Percentiles rank a stretch among this genome's conserved stretches.
Conservation (phyloP, 1,140 invertebrate species). For the Grapholita molesta region DNA sequence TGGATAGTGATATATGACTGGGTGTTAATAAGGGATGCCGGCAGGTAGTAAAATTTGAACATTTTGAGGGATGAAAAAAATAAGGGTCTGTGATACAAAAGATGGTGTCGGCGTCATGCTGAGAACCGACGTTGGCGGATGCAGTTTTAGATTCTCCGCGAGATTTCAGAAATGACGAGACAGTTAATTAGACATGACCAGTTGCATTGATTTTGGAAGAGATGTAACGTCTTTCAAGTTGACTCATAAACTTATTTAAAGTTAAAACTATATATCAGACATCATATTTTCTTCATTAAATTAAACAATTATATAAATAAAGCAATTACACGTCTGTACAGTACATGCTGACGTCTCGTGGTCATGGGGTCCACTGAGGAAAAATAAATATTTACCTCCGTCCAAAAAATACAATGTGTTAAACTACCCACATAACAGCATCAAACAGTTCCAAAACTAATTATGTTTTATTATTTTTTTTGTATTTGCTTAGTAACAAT, state of each 20-base stretch:
- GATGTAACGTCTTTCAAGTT: neutral
- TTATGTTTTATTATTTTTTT: too few species aligned
- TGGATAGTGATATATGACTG: conserved; percentile 19
- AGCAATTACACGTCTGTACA: too few species aligned
- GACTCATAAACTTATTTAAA: neutral
- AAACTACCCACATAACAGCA: too few species aligned
- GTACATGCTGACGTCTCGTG: too few species aligned
- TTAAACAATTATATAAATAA: neutral
- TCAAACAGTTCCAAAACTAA: too few species aligned
- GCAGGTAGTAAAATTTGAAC: conserved; percentile 77
- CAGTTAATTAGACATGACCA: conserved; percentile 71
- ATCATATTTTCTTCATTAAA: neutral
- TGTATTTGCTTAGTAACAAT: too few species aligned
- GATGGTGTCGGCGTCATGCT: conserved; percentile 69
- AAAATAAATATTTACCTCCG: too few species aligned
- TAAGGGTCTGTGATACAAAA: conserved; percentile 72
- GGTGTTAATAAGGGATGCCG: conserved; percentile 30
- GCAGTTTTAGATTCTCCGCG: conserved; percentile 65
- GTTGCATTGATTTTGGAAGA: conserved; percentile 36
- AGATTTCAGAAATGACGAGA: conserved; percentile 61
- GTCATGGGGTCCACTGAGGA: too few species aligned
- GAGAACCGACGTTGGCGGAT: conserved; percentile 68
- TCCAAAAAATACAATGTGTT: too few species aligned
- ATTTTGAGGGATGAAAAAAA: conserved; percentile 75
- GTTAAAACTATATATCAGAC: neutral